Evolutionary conservation across 2,113 vertebrate species (phyloP), one percentile per base, ranked within the genome.

Genomic region (Hemiprocne comata): DNA sequence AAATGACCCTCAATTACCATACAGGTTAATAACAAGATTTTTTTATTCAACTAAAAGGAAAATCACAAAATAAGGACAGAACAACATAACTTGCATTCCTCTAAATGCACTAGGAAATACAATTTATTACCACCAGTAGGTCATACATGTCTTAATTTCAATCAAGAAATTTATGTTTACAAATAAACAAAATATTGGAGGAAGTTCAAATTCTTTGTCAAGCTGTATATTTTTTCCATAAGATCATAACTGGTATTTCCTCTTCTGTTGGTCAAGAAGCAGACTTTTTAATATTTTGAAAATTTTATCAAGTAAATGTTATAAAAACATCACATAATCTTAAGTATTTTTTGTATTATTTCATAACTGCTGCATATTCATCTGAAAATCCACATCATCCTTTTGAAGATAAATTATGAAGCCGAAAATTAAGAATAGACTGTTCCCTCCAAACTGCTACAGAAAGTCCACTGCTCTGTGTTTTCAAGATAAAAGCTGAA

Each of bases 401-500:
- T 72, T 72, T 17, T 46, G 24, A 89, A 78, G 13, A 55, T 7
- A 69, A 64, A 78, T 57, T 42, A 60, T 7, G 54, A 46, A 42
- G 21, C 17, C 87, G 55, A 91, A 85, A 74, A 71, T 36, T 50
- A 86, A 65, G 9, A 93, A 75, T 0, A 51, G 23, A 57, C 10
- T 7, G 26, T 24, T 88, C 26, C 31, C 61, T 86, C 94, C 16
- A 40, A 82, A 79, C 6, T 36, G 16, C 40, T 83, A 40, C 10
- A 80, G 79, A 60, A 88, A 50, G 12, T 26, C 54, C 38, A 31
- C 12, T 55, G 26, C 13, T 40, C 34, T 51, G 46, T 13, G 12
- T 74, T 80, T 72, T 76, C 46, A 74, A 73, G 40, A 55, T 36
- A 73, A 53, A 87, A 70, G 18, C 23, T 93, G 69, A 82, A 54